A percentile compares a stretch with the other conserved stretches of the same genome.
Evolutionary conservation across 2,113 vertebrate species (phyloP).

Genomic region (Muntiacus muntjak): DNA sequence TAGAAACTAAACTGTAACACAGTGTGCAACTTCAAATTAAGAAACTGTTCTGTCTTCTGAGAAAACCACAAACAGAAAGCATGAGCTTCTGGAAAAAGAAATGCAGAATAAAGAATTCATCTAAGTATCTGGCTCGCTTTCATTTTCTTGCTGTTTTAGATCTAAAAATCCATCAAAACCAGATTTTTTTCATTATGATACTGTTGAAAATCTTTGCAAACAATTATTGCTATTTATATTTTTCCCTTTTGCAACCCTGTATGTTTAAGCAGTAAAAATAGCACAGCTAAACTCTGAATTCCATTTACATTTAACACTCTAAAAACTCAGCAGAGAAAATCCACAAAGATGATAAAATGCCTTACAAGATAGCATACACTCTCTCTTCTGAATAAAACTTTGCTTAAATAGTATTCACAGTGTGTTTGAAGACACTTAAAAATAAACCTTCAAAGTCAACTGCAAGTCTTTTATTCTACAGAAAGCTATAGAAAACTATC

Average conservation of each 20-base stretch:
- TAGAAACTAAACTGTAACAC: constrained; percentile 39
- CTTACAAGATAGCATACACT: not conserved
- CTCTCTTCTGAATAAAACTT: constrained; percentile 48
- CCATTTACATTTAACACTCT: constrained; percentile 51
- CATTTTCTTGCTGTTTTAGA: constrained; percentile 16
- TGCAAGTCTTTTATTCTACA: not conserved
- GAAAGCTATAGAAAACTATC: not conserved
- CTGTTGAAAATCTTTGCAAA: constrained; percentile 39
- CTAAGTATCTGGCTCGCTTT: constrained; percentile 19
- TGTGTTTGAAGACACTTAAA: constrained; percentile 52
- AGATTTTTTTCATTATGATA: constrained; percentile 40
- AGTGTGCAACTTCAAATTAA: constrained; percentile 3
- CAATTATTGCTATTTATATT: constrained; percentile 42
- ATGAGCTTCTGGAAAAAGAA: constrained; percentile 23
- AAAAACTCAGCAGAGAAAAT: constrained; percentile 54
- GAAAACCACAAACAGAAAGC: constrained; percentile 46
- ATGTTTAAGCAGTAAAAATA: constrained; percentile 50
- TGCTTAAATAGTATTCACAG: constrained; percentile 24
- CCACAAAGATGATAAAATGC: constrained; percentile 50
- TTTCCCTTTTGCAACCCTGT: constrained; percentile 60
- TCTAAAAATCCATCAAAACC: not conserved
- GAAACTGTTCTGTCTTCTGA: not conserved
- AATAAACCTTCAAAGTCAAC: not conserved
- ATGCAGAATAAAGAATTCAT: not conserved
- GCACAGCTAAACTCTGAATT: constrained; percentile 70